Conservation (phyloP, 2,113 vertebrate genomes). For the Pungitius pungitius region DNA sequence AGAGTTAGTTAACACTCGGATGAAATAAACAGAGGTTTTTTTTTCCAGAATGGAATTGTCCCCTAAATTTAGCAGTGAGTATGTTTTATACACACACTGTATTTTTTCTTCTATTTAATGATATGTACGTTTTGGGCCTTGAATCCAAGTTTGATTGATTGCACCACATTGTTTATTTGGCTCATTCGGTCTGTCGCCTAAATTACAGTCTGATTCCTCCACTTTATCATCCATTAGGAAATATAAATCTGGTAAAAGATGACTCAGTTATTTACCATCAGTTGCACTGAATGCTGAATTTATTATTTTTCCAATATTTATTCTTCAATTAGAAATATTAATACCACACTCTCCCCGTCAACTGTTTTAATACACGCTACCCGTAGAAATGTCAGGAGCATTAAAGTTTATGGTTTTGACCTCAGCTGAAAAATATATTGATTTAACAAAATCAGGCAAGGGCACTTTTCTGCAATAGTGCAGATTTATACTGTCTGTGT, state of each 20-base stretch:
- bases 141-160: too few relatives aligned
- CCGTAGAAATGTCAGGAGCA: neutral
- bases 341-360: neutral
- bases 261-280: too few relatives aligned
- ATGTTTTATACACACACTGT: too few relatives aligned
- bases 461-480: neutral
- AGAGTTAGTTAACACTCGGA: neutral
- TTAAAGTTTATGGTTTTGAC: neutral
- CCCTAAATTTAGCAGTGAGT: neutral
- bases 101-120: too few relatives aligned
- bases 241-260: too few relatives aligned
- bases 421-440: conserved; percentile 3
- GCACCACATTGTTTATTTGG: too few relatives aligned
- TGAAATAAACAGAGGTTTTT: neutral
- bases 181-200: too few relatives aligned
- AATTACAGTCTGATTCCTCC: too few relatives aligned
- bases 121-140: too few relatives aligned
- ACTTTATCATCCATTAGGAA: neutral
- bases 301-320: too few relatives aligned
- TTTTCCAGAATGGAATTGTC: neutral
- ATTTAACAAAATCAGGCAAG: neutral
- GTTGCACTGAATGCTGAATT: too few relatives aligned
- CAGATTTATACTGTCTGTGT: neutral
- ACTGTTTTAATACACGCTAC: neutral
- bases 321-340: too few relatives aligned